Conservation (phyloP, 2,797 vertebrate species). For the Chelonia mydas region DNA sequence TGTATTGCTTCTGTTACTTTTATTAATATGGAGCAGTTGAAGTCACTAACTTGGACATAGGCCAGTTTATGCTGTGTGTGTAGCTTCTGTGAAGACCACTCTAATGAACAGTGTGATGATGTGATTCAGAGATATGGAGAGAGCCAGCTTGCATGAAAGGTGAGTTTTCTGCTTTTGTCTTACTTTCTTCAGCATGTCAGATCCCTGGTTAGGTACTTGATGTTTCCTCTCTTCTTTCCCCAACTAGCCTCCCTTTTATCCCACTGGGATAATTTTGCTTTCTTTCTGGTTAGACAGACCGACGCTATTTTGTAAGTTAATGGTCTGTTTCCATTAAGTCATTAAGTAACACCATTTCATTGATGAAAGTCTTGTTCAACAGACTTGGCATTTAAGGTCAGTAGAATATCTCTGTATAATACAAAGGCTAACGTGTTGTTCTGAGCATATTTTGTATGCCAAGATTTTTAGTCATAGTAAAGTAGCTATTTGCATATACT, state of each 20-base stretch:
- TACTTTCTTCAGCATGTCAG: not conserved
- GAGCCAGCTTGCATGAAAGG: constrained; percentile 64
- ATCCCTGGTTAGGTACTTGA: not conserved
- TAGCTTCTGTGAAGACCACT: constrained; percentile 66
- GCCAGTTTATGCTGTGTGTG: constrained; percentile 71
- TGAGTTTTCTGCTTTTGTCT: constrained; percentile 63
- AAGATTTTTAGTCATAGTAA: accelerated
- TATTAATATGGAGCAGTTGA: constrained; percentile 79
- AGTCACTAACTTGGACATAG: constrained; percentile 76
- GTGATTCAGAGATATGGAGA: constrained; percentile 43
- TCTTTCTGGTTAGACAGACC: constrained; percentile 45
- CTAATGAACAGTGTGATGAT: constrained; percentile 29
- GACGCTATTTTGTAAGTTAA: constrained; percentile 56
- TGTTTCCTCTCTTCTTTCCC: not conserved
- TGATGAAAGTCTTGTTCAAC: constrained; percentile 58
- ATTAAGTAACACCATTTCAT: constrained; percentile 19
- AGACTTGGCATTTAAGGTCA: constrained; percentile 29
- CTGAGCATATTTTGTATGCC: not conserved
- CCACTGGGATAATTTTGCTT: constrained; percentile 33
- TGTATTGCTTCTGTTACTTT: constrained; percentile 58
- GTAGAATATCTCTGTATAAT: not conserved
- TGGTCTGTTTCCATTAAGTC: constrained; percentile 52
- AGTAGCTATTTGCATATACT: not conserved
- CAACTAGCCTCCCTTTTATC: not conserved
- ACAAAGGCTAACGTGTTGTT: constrained; percentile 10